These are phyloP conservation scores for Scaptomyza montana DNA, from an alignment of 1,140 invertebrate genomes.

Conservation along the genomic window DNA sequence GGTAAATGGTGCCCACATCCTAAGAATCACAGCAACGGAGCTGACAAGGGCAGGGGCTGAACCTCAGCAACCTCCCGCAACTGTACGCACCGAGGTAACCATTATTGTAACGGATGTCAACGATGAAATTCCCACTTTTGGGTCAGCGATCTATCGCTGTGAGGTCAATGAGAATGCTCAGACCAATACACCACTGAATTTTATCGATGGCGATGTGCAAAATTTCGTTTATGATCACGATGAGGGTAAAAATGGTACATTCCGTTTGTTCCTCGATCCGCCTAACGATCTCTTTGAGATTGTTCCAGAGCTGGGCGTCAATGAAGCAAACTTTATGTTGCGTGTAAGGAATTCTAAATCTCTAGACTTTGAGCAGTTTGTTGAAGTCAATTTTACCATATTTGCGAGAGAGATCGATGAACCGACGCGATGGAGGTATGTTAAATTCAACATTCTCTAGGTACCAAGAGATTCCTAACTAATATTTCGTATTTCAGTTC, in stretches of 20 bases:
- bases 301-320: constrained; percentile 93
- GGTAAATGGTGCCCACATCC: constrained; percentile 93
- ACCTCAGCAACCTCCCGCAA: constrained; percentile 87
- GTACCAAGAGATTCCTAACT: neutral
- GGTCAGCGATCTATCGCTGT: constrained; percentile 90
- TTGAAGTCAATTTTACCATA: constrained; percentile 92
- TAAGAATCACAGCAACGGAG: constrained; percentile 90
- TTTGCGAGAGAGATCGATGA: constrained; percentile 92
- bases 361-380: constrained; percentile 93
- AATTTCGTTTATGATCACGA: constrained; percentile 97
- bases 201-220: constrained; percentile 90
- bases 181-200: constrained; percentile 94
- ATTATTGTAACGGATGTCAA: constrained; percentile 97
- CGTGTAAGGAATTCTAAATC: constrained; percentile 92
- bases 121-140: constrained; percentile 95
- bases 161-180: constrained; percentile 97
- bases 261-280: constrained; percentile 91
- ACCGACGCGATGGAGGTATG: constrained; percentile 72
- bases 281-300: constrained; percentile 94
- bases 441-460: neutral
- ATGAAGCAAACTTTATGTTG: constrained; percentile 96
- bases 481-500: constrained; percentile 84
- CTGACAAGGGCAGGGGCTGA: constrained; percentile 89
- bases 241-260: constrained; percentile 97
- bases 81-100: constrained; percentile 94